Conservation (phyloP, 2,888 invertebrate genomes). For the Orthosia cruda region DNA sequence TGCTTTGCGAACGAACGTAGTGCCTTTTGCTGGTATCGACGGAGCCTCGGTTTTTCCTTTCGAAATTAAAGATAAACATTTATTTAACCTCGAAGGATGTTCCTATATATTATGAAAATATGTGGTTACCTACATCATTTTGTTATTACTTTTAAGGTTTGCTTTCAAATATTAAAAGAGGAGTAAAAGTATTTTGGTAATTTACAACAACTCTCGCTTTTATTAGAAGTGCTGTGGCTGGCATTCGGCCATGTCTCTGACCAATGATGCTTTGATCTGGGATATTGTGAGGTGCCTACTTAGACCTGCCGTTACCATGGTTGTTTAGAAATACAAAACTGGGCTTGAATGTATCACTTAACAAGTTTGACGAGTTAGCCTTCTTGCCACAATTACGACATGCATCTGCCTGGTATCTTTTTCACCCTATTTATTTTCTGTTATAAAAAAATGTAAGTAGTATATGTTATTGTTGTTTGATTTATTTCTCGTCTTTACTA, state of each 20-base stretch:
- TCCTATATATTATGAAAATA: not conserved
- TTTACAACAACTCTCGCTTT: not conserved
- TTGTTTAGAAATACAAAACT: too few species aligned
- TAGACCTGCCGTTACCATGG: too few species aligned
- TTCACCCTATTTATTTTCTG: too few species aligned
- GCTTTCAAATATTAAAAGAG: not conserved
- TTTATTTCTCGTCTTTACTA: too few species aligned
- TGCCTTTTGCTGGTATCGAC: constrained; percentile 5
- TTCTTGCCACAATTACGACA: too few species aligned
- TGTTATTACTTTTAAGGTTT: not conserved
- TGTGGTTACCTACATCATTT: not conserved
- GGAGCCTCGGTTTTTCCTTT: constrained; percentile 3
- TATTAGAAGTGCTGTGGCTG: not conserved
- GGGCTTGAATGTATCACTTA: too few species aligned
- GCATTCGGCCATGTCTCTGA: too few species aligned
- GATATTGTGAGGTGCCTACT: not conserved
- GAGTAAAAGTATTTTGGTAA: not conserved
- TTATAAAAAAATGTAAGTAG: too few species aligned
- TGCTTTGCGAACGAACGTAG: constrained; percentile 2
- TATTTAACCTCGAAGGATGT: not conserved
- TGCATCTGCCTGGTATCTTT: too few species aligned
- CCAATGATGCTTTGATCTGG: not conserved
- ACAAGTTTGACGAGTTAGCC: too few species aligned
- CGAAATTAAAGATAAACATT: constrained; percentile 51
- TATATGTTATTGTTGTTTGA: too few species aligned